A percentile compares a stretch with the other conserved stretches of the same genome.
Evolutionary conservation across 2,113 vertebrate genomes (phyloP).

Genomic region (Sturnus vulgaris): DNA sequence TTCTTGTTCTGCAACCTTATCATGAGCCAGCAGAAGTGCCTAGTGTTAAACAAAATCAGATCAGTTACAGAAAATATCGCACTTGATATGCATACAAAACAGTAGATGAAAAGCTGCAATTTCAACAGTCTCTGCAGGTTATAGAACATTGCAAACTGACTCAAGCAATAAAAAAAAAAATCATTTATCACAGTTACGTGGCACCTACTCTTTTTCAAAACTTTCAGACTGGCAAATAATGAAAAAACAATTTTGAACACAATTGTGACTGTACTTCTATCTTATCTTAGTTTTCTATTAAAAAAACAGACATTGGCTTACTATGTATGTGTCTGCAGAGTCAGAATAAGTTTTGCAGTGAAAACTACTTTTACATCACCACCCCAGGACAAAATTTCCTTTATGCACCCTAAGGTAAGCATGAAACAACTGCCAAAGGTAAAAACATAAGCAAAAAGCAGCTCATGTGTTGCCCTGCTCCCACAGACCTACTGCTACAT

Average conservation of each 20-base stretch:
- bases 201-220: neutral
- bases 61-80: neutral
- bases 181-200: neutral
- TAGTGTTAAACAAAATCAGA: constrained; percentile 61
- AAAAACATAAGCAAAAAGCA: neutral
- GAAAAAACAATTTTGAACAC: neutral
- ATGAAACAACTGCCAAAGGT: neutral
- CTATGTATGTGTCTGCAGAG: neutral
- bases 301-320: accelerated
- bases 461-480: neutral
- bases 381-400: neutral
- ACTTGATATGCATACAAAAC: neutral
- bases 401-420: neutral
- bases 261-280: neutral
- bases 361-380: neutral
- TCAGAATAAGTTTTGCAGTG: neutral
- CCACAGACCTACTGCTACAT: neutral
- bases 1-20: constrained; percentile 89
- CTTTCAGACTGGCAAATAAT: neutral
- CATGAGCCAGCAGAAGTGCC: constrained; percentile 92
- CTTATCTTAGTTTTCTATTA: neutral
- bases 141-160: neutral
- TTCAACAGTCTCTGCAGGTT: neutral
- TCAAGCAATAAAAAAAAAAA: neutral
- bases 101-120: neutral